These are phyloP conservation scores for Chlorodrepanis virens DNA, from an alignment of 2,113 vertebrate species.

Conservation along the genomic window DNA sequence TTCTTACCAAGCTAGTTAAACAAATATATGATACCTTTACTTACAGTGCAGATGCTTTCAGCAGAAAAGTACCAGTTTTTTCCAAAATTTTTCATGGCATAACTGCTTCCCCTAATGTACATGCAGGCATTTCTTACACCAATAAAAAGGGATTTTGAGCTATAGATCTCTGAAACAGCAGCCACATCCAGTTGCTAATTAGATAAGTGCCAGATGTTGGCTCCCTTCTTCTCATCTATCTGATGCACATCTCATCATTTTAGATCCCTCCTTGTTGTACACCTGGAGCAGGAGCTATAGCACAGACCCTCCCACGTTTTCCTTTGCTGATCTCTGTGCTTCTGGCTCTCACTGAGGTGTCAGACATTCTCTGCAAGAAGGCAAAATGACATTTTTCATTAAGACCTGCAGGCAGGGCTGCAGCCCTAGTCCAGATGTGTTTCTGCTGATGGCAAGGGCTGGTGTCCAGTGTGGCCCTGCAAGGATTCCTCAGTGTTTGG, in stretches of 20 bases:
- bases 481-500: not conserved
- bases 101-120: slow-evolving; percentile 23
- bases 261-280: not conserved
- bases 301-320: not conserved
- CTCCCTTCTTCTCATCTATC: not conserved
- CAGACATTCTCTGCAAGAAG: not conserved
- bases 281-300: not conserved
- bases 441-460: not conserved
- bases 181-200: slow-evolving; percentile 35
- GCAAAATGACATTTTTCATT: not conserved
- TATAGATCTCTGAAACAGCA: slow-evolving; percentile 36
- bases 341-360: not conserved
- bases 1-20: slow-evolving; percentile 44
- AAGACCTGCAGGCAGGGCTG: not conserved
- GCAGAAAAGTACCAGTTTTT: slow-evolving; percentile 33
- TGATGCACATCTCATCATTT: not conserved
- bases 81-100: not conserved
- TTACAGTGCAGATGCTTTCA: slow-evolving; percentile 22
- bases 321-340: not conserved
- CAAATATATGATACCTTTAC: slow-evolving; percentile 24
- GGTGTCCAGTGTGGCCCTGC: not conserved
- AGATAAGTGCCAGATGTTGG: slow-evolving; percentile 27
- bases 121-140: not conserved
- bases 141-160: slow-evolving; percentile 13
- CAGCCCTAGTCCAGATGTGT: not conserved